Evolutionary conservation across 2,797 vertebrate species (phyloP), one percentile per base, ranked within the genome.

Genomic region (Naso thynnoides): DNA sequence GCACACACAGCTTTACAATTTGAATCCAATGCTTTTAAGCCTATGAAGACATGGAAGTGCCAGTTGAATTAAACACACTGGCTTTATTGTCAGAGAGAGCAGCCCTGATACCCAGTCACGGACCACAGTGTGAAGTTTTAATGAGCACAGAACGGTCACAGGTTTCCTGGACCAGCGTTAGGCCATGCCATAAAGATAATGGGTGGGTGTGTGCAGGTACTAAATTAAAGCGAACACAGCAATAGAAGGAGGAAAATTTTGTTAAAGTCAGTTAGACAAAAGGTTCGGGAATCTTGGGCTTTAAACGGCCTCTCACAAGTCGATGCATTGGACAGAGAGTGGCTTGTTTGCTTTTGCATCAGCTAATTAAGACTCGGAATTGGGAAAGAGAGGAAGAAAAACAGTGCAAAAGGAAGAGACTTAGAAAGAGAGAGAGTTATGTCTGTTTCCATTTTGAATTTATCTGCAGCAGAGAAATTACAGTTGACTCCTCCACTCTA

Each of bases 401-500:
- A 60, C 54, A 59, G 65, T 24, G 73, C 19, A 57, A 67, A 61
- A 54, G 47, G 59, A 49, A 67, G 27, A 47, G 29, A 61, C 23
- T 23, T 42, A 61, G 66, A 18, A 52, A 52, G 61, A 59, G 75
- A 82, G 89, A 86, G 86, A 86, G 82, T 67, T 82, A 83, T 67
- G 89, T 94, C 92, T 70, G 85, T 87, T 93, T 92, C 82, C 82
- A 94, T 94, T 94, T 89, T 24, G 65, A 85, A 91, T 93, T 91
- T 77, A 92, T 91, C 89, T 82, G 83, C 80, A 88, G 85, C 69
- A 88, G 70, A 88, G 81, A 94, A 93, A 94, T 94, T 89, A 91
- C 85, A 89, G 88, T 88, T 91, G 92, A 94, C 92, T 94, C 79
- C 58, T 80, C 74, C 70, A 83, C 81, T 92, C 88, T 86, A 69